phyloP scores from a whole-genome alignment of 2,113 vertebrate genomes.

The Melanostigma gelatinosum region DNA sequence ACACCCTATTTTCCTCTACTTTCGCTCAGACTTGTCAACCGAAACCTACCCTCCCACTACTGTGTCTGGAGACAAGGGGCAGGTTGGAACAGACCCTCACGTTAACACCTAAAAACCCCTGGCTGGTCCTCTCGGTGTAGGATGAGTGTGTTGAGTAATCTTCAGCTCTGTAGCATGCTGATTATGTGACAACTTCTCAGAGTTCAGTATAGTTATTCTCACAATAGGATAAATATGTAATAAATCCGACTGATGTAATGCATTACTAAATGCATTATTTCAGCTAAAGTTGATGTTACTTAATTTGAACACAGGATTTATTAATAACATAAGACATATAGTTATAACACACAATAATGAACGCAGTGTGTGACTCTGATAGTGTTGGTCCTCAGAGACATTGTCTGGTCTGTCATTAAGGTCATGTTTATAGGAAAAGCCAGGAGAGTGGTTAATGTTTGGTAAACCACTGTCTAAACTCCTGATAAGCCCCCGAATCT shows the following conservation, averaged over 20 bases:
- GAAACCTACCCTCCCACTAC: slow-evolving; percentile 70
- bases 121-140: slow-evolving; percentile 13
- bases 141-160: slow-evolving; percentile 51
- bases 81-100: slow-evolving; percentile 73
- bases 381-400: slow-evolving; percentile 47
- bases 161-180: slow-evolving; percentile 12
- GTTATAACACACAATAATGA: not conserved
- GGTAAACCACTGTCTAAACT: slow-evolving; percentile 67
- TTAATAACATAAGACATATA: not conserved
- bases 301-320: not conserved
- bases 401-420: slow-evolving; percentile 42
- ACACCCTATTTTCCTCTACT: slow-evolving; percentile 34
- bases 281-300: not conserved
- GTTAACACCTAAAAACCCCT: slow-evolving; percentile 38
- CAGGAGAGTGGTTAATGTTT: slow-evolving; percentile 54
- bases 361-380: slow-evolving; percentile 7
- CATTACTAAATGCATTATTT: not conserved
- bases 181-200: not conserved
- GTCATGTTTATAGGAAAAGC: slow-evolving; percentile 37
- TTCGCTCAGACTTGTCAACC: slow-evolving; percentile 75
- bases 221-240: not conserved
- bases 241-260: not conserved
- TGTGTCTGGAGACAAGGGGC: slow-evolving; percentile 56
- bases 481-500: slow-evolving; percentile 54
- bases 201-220: not conserved